phyloP scores from a whole-genome alignment of 2,888 invertebrate species.

The Alsophila aescularia region DNA sequence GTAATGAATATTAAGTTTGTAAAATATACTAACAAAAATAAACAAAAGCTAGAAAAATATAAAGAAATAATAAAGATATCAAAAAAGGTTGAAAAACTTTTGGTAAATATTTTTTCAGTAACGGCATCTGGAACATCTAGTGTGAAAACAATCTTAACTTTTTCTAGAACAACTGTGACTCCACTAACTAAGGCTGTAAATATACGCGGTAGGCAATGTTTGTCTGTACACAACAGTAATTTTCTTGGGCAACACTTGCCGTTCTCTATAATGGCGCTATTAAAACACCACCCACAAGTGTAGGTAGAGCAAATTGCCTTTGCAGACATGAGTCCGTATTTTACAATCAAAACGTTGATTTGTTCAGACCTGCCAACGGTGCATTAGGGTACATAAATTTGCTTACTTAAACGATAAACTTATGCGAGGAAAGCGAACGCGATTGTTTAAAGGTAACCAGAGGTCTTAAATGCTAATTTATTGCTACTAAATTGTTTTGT shows the following conservation, averaged over 20 bases:
- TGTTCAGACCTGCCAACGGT: conserved; percentile 71
- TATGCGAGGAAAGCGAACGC: conserved; percentile 63
- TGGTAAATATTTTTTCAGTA: conserved; percentile 25
- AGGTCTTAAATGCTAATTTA: conserved; percentile 68
- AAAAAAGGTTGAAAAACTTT: conserved; percentile 15
- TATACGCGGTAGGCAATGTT: conserved; percentile 55
- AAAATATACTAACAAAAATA: not conserved
- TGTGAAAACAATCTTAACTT: conserved; percentile 32
- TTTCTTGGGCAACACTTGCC: conserved; percentile 75
- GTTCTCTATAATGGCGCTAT: conserved; percentile 76
- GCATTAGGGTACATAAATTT: conserved; percentile 77
- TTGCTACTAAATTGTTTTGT: conserved; percentile 49
- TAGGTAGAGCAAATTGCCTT: conserved; percentile 70
- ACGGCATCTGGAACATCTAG: conserved; percentile 7
- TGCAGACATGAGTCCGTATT: conserved; percentile 73
- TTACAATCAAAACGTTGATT: conserved; percentile 80
- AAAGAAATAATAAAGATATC: not conserved
- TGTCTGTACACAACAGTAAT: conserved; percentile 67
- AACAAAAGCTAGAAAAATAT: not conserved
- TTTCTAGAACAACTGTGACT: conserved; percentile 39
- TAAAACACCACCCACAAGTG: conserved; percentile 81
- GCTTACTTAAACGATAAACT: conserved; percentile 73
- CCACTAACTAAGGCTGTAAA: conserved; percentile 56
- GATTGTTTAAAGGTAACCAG: conserved; percentile 65
- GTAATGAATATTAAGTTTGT: conserved; percentile 10